Base-by-base conservation (phyloP, 2,888 invertebrate species). In the Drosophila monieri region DNA sequence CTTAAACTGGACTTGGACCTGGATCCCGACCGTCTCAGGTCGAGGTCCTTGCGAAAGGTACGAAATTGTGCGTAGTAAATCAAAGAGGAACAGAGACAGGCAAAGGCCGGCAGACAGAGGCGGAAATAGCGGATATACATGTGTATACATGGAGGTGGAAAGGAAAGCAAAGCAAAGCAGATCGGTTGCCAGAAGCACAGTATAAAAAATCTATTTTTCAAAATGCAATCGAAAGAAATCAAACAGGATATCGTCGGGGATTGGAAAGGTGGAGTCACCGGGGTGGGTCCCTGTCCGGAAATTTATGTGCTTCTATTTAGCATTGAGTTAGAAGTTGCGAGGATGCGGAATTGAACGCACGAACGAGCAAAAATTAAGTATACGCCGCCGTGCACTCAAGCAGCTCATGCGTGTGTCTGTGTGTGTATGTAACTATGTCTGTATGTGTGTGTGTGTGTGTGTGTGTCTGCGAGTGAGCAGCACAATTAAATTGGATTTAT, bases 401-500 rank as follows among this genome's bases (percentile, higher is more conserved):
- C 53, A 71, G 72, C 53, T 69, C 68, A 65, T 65, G 58, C 30
- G 67, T 46, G 49, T 69, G 71, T 56, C 55, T 65, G 49, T 56
- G 51, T 44, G 51, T 32, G 58, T 46, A 52, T 30, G 8, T 30
- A 9, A 9, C 1, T 37, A 14, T 14, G 14, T 6, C 37, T 14
- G 6, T 14, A n/a, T n/a, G n/a, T n/a, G 6, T 9, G 15, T n/a
- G n/a, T 15, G 32, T 62, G 60, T 61, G 23, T 54, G 15, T 25
- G 32, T 47, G 35, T 55, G n/a, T 41, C 35, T 58, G 49, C 49
- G 61, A 59, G 53, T 48, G 49, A 62, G 66, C 51, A 70, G 70
- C 64, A 84, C 81, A 84, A 88, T 88, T 85, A 87, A 88, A 77
- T 86, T 86, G 81, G 76, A 88, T 84, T 88, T 88, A 84, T 88